Percentiles rank a stretch among this genome's conserved stretches.
Evolutionary conservation across 2,113 vertebrate genomes (phyloP).

Genomic region (Oryzias javanicus): DNA sequence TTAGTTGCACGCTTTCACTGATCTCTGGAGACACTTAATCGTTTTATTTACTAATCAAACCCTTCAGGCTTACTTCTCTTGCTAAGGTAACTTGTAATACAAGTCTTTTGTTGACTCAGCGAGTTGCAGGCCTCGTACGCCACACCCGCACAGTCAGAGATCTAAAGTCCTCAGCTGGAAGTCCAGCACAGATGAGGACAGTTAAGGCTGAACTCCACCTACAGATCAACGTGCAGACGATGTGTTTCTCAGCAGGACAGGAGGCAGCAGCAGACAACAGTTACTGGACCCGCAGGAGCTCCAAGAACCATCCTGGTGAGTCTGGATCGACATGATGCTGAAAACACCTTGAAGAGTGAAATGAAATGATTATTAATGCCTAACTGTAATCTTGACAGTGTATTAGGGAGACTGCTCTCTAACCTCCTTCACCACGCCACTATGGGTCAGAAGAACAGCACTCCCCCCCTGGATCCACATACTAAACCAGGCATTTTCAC

Average conservation of each 20-base stretch:
- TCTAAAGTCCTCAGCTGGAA: not conserved
- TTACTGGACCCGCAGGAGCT: constrained; percentile 5
- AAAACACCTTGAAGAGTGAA: no score
- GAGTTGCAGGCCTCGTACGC: constrained; percentile 26
- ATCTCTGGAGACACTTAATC: constrained; percentile 20
- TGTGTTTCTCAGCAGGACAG: constrained; percentile 49
- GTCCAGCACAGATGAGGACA: not conserved
- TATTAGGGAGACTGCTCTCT: constrained; percentile 68
- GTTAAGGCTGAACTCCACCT: constrained; percentile 1
- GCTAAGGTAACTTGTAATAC: constrained; percentile 42
- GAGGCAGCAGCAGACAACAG: constrained; percentile 15
- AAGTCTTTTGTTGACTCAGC: constrained; percentile 57
- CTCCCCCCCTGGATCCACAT: not conserved
- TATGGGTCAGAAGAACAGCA: constrained; percentile 51
- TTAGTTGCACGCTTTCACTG: not conserved
- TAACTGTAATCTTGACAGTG: constrained; percentile 47
- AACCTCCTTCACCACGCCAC: constrained; percentile 19
- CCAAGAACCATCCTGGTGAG: constrained; percentile 58
- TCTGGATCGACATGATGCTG: not conserved
- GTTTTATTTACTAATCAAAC: constrained; percentile 47
- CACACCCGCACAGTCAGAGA: constrained; percentile 35
- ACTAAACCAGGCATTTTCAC: constrained; percentile 41
- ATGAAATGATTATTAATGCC: not conserved
- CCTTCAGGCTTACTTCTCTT: constrained; percentile 28
- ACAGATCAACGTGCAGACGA: constrained; percentile 4